phyloP scores from a whole-genome alignment of 1,140 invertebrate genomes.

The Drosophila azteca region DNA sequence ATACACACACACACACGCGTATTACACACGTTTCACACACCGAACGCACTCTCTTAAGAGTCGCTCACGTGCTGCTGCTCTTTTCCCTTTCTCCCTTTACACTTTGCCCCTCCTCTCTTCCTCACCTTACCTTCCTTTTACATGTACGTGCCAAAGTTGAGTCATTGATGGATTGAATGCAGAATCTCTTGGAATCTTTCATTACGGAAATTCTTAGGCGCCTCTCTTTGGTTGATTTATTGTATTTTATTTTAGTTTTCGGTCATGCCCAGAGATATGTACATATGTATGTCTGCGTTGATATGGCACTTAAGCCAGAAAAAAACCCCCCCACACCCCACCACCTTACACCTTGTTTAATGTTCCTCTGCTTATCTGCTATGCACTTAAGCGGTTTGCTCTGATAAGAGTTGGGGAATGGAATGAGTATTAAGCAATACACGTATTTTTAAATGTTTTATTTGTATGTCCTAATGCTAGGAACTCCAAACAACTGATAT shows the following conservation, averaged over 20 bases:
- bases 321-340: not conserved
- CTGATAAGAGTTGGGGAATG: slow-evolving; percentile 28
- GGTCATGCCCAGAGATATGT: slow-evolving; percentile 30
- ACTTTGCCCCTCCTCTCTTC: no score
- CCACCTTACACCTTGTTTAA: slow-evolving; percentile 47
- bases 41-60: no score
- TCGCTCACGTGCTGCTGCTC: slow-evolving; percentile 20
- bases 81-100: not conserved
- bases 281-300: not conserved
- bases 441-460: slow-evolving; percentile 18
- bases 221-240: not conserved
- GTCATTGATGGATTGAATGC: slow-evolving; percentile 20
- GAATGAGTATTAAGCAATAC: slow-evolving; percentile 23
- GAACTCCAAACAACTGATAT: slow-evolving; percentile 49
- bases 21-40: no score
- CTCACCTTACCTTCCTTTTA: slow-evolving; percentile 11
- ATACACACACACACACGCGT: slow-evolving; percentile 20
- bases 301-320: not conserved
- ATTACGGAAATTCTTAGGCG: slow-evolving; percentile 31
- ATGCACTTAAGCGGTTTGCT: slow-evolving; percentile 19
- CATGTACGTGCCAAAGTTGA: slow-evolving; percentile 32
- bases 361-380: slow-evolving; percentile 32
- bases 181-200: slow-evolving; percentile 8
- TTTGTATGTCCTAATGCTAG: slow-evolving; percentile 18
- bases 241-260: slow-evolving; percentile 4